Evolutionary conservation across 2,888 invertebrate genomes (phyloP), one percentile per base, ranked within the genome.

Genomic region (Abscondita cerata): DNA sequence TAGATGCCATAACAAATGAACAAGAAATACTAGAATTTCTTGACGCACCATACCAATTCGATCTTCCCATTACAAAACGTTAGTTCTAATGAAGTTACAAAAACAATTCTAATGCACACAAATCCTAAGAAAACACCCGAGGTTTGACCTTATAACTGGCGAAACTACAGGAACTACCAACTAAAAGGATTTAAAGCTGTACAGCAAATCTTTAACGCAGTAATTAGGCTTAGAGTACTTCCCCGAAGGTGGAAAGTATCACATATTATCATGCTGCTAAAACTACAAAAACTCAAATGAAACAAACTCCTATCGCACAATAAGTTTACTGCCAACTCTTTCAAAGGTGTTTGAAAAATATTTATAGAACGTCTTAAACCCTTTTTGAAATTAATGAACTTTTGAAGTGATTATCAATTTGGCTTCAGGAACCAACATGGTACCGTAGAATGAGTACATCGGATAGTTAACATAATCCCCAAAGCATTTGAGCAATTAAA

Each of bases 71-170:
- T 48, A 48, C 19, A 48, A 18, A 48, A 48, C n/a, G n/a, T n/a
- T n/a, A 51, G 18, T 36, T 16, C 34, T 51, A 38, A 6, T 36
- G 51, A 51, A 51, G 12, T 51, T 36, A 51, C 12, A 51, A n/a
- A n/a, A n/a, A 13, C 36, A 18, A 51, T 51, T 19, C 50, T 46
- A 46, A 18, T 11, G 19, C 47, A 25, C 25, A 25, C 25, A 25
- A 25, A 25, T 25, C 2, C 6, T 18, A 51, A 36, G 36, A 51
- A 51, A 51, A 16, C 51, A 3, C 51, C 51, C 12, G 38, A n/a
- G 33, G 16, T 34, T 36, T 34, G 51, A 51, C 33, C 16, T 51
- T 11, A 36, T 51, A 18, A 51, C 11, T 36, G 31, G 31, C 20
- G 25, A 31, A n/a, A 13, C 13, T 48, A 48, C 47, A 48, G 13